Base-by-base conservation (phyloP, 1,140 invertebrate genomes). In the Neodiprion lecontei region DNA sequence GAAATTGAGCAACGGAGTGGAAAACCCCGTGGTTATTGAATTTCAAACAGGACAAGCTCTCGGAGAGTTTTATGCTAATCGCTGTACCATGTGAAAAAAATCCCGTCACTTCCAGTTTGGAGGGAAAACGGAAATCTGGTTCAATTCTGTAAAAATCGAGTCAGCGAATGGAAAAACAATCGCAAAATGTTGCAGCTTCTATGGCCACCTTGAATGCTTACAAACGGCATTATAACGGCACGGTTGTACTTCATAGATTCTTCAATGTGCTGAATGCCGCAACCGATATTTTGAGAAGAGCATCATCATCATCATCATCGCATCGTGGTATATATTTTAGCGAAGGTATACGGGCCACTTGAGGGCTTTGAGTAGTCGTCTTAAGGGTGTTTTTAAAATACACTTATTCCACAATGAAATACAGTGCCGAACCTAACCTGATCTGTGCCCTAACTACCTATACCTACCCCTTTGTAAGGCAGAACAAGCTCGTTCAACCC, bases 391-490 rank as follows among this genome's bases (percentile, higher is more conserved):
- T 86, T 85, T 87, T 86, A 78, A 75, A 82, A 84, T 81, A 80
- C 83, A 85, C 85, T 88, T 86, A 83, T 86, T 85, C 82, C 83
- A 87, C 87, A 88, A 85, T 88, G 87, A 88, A 88, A 88, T 85
- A 85, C 82, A 88, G 87, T 86, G 84, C 85, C 79, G 4, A 14
- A 14, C 11, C 11, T 61, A 61, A 12, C n/a, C 53, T 14, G 11
- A 61, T 12, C 11, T 17, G 4, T 14, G 11, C 11, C 53, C 9
- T 61, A 14, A 61, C n/a, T 14, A 17, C 53, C n/a, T 61, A 17
- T 61, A 61, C 50, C 50, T 53, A 53, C 53, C n/a, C 28, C 28
- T 40, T 40, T 40, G 28, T 40, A 40, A 40, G 28, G 28, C 28
- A 40, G 28, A 40, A 40, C 28, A 5, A 40, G 28, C 53, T 61